Evolutionary conservation across 2,113 vertebrate species (phyloP), one percentile per base, ranked within the genome.

Genomic region (Lampris megalopsis): DNA sequence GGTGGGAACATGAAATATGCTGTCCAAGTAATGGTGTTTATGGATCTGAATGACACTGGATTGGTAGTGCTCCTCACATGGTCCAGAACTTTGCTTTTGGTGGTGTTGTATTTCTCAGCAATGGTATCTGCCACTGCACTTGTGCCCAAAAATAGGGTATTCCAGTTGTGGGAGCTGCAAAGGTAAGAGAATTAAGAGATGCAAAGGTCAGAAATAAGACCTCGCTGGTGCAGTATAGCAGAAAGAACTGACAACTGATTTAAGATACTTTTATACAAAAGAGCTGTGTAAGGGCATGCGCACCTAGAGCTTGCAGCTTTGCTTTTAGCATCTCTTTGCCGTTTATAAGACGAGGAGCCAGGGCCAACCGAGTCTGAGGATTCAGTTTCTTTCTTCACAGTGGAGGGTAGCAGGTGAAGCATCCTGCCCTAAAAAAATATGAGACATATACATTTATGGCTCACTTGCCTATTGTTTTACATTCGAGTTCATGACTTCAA

Each of bases 91-190:
- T 97, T 93, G 90, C 97, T 98, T 92, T 99, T 99, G 54, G 95
- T 94, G 40, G 98, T 95, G 0, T 93, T 96, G 93, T 99, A 99
- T 90, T 97, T 99, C 77, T 96, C 94, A 36, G 98, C 97, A 2
- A 99, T 96, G 68, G 94, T 95, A 5, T 99, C 97, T 0, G 97
- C 98, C 73, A 99, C 97, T 0, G 98, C 95, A 0, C 95, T 99
- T 0, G 96, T 97, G 4, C 97, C 98, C 91, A 99, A 91, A 75
- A 99, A 99, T 58, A 99, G 84, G 0, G 95, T 84, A 83, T 99
- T 99, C 98, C 98, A 99, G 91, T 99, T 99, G 92, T 99, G 96
- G 58, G 97, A 96, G 84, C 98, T 99, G 71, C 1, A 83, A 11
- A 57, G 42, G 73, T 24, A 58, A 62, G 47, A 81, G 0, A 78